A percentile compares a stretch with the other conserved stretches of the same genome.
phyloP scores from a whole-genome alignment of 2,113 vertebrate genomes.

The Dascyllus trimaculatus region DNA sequence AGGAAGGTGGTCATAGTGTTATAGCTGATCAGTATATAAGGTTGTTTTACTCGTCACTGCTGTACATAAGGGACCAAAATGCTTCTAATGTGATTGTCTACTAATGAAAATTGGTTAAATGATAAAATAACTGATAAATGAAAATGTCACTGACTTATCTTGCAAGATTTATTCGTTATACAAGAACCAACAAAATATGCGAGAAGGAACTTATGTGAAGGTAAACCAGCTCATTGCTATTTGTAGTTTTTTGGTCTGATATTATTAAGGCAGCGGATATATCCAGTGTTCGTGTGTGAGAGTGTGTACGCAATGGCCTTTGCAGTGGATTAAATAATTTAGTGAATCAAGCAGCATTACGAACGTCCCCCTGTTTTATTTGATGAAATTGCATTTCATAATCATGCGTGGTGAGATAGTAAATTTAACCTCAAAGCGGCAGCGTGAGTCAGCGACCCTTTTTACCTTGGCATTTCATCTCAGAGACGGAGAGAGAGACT shows the following conservation, averaged over 20 bases:
- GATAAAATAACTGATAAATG: too few species aligned
- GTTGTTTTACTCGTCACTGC: too few species aligned
- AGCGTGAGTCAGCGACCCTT: constrained; percentile 52
- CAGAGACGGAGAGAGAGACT: constrained; percentile 1
- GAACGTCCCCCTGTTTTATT: constrained; percentile 54
- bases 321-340: constrained; percentile 70
- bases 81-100: too few species aligned
- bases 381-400: constrained; percentile 76
- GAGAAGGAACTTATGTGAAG: not conserved
- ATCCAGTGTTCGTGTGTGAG: not conserved
- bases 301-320: constrained; percentile 23
- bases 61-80: too few species aligned
- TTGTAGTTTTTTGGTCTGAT: constrained; percentile 9
- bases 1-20: too few species aligned
- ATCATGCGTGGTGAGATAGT: constrained; percentile 63
- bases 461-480: constrained; percentile 53
- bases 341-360: constrained; percentile 62
- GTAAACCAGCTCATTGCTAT: constrained; percentile 9
- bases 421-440: constrained; percentile 69
- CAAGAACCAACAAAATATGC: not conserved
- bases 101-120: too few species aligned
- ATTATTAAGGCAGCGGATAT: constrained; percentile 4
- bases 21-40: too few species aligned
- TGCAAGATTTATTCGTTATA: too few species aligned
- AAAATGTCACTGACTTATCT: too few species aligned